Base-by-base conservation (phyloP, 2,888 invertebrate species). In the Caprella mutica region DNA sequence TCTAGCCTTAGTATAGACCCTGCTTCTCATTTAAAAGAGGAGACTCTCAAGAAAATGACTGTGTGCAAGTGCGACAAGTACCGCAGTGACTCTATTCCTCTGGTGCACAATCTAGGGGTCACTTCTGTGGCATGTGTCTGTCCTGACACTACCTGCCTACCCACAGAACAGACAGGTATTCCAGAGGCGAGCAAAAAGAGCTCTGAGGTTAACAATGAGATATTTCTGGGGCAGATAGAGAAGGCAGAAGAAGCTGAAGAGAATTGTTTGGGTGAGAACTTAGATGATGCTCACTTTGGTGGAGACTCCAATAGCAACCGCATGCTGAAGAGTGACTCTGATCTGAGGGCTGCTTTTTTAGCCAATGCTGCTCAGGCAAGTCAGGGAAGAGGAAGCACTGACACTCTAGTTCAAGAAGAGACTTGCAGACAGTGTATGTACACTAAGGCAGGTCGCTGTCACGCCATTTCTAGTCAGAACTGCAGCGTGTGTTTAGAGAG, bases 231-330 rank as follows among this genome's bases (percentile, higher is more conserved):
- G 12, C 29, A 19, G 9, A 48, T 48, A 17, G 48, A 48, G 17
- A 48, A 48, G 21, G 48, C 48, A 21, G n/a, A 30, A 8, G 48
- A 48, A 48, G 48, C 48, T 48, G 48, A 48, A 9, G 48, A 48
- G 21, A 48, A 48, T 24, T 27, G 30, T 3, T 19, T 48, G 29
- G 48, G n/a, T n/a, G n/a, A n/a, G n/a, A n/a, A n/a, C n/a, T n/a
- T n/a, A n/a, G n/a, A n/a, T n/a, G n/a, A n/a, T n/a, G n/a, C n/a
- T n/a, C n/a, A n/a, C n/a, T n/a, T n/a, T n/a, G n/a, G n/a, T n/a
- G n/a, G n/a, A n/a, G n/a, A n/a, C n/a, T n/a, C n/a, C n/a, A n/a
- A n/a, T n/a, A n/a, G n/a, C n/a, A n/a, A n/a, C n/a, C n/a, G 48
- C n/a, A 48, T 48, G 48, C 30, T 24, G 23, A 48, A 48, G 30